Conservation (phyloP, 1,140 invertebrate species). For the Ectropis grisescens region DNA sequence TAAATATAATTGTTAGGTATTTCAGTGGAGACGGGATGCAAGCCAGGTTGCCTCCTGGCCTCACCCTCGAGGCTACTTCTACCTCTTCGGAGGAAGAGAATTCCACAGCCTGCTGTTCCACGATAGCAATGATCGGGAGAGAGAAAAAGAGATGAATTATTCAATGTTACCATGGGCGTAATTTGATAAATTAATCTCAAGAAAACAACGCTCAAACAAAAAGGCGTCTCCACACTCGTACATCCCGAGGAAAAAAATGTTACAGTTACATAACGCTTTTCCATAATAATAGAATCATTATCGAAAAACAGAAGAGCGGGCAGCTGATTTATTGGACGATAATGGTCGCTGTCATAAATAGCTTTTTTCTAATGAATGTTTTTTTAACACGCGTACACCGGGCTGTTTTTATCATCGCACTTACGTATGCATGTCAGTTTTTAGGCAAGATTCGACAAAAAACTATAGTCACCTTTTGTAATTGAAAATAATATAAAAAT, state of each 20-base stretch:
- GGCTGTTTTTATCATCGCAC: conserved; percentile 36
- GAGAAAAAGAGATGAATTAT: too few species aligned
- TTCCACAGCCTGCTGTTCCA: too few species aligned
- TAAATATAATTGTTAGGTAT: too few species aligned
- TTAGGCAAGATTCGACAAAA: conserved; percentile 13
- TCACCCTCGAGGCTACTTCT: too few species aligned
- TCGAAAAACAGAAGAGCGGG: conserved; percentile 67
- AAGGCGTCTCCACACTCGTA: conserved; percentile 27
- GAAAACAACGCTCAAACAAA: too few species aligned
- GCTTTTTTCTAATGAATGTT: conserved; percentile 55
- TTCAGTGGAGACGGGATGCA: too few species aligned
- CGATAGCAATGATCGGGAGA: too few species aligned
- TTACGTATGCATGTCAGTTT: conserved; percentile 26
- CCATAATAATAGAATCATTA: conserved; percentile 71
- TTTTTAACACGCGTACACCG: conserved; percentile 40
- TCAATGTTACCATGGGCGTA: too few species aligned
- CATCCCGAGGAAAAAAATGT: conserved; percentile 44
- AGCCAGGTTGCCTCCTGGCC: too few species aligned
- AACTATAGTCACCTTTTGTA: conserved; percentile 23
- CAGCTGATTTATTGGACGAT: conserved; percentile 69
- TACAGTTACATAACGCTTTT: conserved; percentile 69
- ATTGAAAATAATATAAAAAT: conserved; percentile 4
- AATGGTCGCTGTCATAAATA: conserved; percentile 66
- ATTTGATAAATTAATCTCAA: too few species aligned
- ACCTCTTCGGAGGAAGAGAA: too few species aligned